Conservation (phyloP, 2,797 vertebrate species). For the Karalla daura region DNA sequence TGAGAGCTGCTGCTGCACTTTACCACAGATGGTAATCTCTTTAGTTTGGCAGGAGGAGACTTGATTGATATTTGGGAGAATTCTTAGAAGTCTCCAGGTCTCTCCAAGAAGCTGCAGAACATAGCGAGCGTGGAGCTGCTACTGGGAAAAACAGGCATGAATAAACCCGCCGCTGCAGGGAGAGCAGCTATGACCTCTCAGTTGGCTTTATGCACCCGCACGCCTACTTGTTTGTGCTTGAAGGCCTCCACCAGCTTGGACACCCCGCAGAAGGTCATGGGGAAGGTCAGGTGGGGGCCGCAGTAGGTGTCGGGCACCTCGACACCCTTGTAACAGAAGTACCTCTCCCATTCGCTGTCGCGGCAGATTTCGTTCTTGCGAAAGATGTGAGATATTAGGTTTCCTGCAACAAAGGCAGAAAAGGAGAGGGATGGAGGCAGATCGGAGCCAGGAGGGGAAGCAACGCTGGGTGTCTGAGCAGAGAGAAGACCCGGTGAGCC, state of each 20-base stretch:
- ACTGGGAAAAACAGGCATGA: slow-evolving; percentile 78
- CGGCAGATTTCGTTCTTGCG: slow-evolving; percentile 80
- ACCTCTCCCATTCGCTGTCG: slow-evolving; percentile 84
- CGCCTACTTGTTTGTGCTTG: slow-evolving; percentile 91
- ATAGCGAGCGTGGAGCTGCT: slow-evolving; percentile 94
- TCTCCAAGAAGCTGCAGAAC: slow-evolving; percentile 93
- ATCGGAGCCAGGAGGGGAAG: background rate
- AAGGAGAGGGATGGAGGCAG: background rate
- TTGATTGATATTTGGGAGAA: slow-evolving; percentile 91
- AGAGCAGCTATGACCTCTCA: background rate
- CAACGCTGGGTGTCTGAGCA: background rate
- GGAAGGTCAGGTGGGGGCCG: slow-evolving; percentile 90
- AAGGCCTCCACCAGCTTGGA: slow-evolving; percentile 92
- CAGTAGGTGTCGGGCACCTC: slow-evolving; percentile 86
- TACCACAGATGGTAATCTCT: slow-evolving; percentile 95
- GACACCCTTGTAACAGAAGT: slow-evolving; percentile 85
- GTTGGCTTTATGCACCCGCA: background rate
- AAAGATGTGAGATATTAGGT: slow-evolving; percentile 90
- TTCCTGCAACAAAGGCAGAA: slow-evolving; percentile 78
- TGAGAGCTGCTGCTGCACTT: background rate
- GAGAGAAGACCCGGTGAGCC: background rate
- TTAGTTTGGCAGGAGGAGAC: slow-evolving; percentile 87
- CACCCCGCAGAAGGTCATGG: slow-evolving; percentile 87
- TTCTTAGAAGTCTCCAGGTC: slow-evolving; percentile 87
- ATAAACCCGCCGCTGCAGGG: background rate